Evolutionary conservation across 2,888 invertebrate genomes (phyloP).

Genomic region (Pyrocoelia pectoralis): DNA sequence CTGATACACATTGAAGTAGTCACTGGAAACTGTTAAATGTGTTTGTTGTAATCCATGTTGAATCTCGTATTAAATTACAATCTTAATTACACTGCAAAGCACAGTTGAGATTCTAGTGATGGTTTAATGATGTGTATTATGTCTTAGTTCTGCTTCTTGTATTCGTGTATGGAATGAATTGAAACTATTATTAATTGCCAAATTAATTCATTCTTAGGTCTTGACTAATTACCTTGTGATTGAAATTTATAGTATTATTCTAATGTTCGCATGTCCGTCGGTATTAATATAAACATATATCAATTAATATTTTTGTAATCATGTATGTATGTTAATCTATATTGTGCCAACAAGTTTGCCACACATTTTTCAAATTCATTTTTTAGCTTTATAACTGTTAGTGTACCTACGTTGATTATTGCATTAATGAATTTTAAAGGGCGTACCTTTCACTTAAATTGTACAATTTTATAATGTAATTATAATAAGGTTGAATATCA

Average conservation of each 20-base stretch:
- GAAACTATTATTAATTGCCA: conserved; percentile 4
- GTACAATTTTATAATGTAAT: background rate
- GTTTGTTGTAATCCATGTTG: too few relatives aligned
- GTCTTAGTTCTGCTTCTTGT: conserved; percentile 1
- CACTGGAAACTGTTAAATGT: too few relatives aligned
- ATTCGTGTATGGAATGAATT: background rate
- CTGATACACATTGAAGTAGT: too few relatives aligned
- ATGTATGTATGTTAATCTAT: conserved; percentile 47
- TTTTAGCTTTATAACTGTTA: conserved; percentile 42
- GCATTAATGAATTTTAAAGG: conserved; percentile 36
- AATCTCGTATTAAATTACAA: too few relatives aligned
- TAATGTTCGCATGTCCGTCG: conserved; percentile 49
- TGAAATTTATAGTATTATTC: conserved; percentile 25
- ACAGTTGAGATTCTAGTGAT: too few relatives aligned
- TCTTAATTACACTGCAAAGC: too few relatives aligned
- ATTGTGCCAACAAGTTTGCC: conserved; percentile 50
- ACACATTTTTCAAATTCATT: conserved; percentile 22
- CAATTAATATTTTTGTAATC: conserved; percentile 56
- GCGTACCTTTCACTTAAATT: background rate
- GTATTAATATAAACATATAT: conserved; percentile 51
- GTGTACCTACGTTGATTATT: conserved; percentile 42
- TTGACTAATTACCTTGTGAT: conserved; percentile 12
- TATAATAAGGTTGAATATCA: too few relatives aligned
- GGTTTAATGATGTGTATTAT: too few relatives aligned
- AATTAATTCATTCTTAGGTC: conserved; percentile 4